Evolutionary conservation across 2,113 vertebrate species (phyloP).

Genomic region (Hemiprocne comata): DNA sequence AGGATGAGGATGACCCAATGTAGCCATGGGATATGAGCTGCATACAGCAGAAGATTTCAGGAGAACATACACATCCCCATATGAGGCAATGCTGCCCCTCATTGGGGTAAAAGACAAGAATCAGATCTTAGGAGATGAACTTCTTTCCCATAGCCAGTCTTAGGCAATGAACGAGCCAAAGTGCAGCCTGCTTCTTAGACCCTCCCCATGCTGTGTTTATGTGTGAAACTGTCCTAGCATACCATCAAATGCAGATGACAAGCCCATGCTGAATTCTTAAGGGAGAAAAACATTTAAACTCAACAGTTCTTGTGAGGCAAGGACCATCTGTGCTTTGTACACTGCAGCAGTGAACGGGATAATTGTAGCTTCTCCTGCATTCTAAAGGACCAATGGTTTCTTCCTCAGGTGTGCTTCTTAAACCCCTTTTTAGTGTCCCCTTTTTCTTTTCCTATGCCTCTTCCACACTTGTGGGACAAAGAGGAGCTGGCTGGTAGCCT

Average conservation of each 20-base stretch:
- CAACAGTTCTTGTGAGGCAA: background rate
- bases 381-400: background rate
- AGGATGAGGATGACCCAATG: constrained; percentile 5
- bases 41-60: background rate
- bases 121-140: background rate
- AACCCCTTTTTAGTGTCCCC: background rate
- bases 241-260: too few relatives aligned
- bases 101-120: background rate
- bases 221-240: background rate
- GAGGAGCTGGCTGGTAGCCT: background rate
- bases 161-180: background rate
- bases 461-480: accelerated
- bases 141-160: background rate
- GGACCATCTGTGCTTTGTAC: background rate
- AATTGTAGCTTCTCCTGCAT: background rate
- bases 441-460: background rate
- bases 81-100: background rate
- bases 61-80: background rate
- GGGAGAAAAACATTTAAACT: background rate
- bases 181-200: background rate
- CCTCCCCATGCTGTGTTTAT: background rate
- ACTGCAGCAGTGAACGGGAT: too few relatives aligned
- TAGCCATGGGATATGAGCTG: background rate
- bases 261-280: background rate
- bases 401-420: background rate